Evolutionary conservation across 2,888 invertebrate genomes (phyloP).

Genomic region (Brachynemurus nebulosus): DNA sequence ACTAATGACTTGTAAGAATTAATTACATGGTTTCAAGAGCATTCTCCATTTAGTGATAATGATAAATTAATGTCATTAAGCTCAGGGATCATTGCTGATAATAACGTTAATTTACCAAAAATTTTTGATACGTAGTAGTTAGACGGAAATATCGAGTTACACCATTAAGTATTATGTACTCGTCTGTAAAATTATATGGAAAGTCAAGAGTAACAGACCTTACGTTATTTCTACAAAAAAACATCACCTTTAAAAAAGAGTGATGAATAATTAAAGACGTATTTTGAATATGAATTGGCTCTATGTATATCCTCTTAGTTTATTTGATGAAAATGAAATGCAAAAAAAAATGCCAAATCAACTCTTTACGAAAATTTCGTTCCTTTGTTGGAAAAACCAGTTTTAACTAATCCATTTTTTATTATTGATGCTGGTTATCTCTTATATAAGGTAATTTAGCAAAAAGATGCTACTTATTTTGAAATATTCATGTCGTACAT

Average conservation of each 20-base stretch:
- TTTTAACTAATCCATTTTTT: conserved; percentile 2
- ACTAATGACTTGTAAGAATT: background rate
- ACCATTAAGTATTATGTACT: background rate
- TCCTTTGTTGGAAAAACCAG: background rate
- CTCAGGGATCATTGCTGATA: background rate
- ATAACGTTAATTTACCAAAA: background rate
- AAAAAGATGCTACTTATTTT: conserved; percentile 14
- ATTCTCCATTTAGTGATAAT: background rate
- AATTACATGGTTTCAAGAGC: background rate
- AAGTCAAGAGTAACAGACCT: background rate
- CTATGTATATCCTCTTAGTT: background rate
- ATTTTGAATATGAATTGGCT: background rate
- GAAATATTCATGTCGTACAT: conserved; percentile 19
- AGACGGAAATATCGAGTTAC: background rate
- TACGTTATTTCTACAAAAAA: background rate
- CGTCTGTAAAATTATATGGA: background rate
- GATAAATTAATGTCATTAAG: background rate
- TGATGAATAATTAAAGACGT: background rate
- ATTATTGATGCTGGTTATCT: conserved; percentile 23
- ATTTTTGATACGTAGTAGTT: background rate
- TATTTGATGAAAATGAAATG: background rate
- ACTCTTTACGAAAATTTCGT: background rate
- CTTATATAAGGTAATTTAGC: conserved; percentile 22
- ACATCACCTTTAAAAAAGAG: background rate
- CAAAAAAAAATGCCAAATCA: background rate